phyloP scores from a whole-genome alignment of 2,888 invertebrate species.

The Calliscelio sp. region DNA sequence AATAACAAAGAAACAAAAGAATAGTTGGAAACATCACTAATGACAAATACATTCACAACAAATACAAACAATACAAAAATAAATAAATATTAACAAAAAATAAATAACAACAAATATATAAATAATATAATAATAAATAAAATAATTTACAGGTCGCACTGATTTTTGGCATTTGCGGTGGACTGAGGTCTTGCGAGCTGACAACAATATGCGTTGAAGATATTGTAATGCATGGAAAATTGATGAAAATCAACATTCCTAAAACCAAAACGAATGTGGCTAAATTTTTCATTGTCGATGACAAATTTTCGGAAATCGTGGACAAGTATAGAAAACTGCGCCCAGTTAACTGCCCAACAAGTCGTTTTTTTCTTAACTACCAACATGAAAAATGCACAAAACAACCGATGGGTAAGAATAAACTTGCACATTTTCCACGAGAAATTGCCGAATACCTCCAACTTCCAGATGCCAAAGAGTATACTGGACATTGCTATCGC shows the following conservation, averaged over 20 bases:
- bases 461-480: not conserved
- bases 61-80: too few species aligned
- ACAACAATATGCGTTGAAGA: not conserved
- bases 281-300: conserved; percentile 24
- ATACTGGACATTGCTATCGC: conserved; percentile 10
- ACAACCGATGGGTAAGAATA: conserved; percentile 27
- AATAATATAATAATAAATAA: conserved; percentile 7
- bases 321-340: conserved; percentile 2
- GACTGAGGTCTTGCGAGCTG: not conserved
- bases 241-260: conserved; percentile 23
- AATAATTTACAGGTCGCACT: conserved; percentile 27
- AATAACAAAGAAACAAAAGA: too few species aligned
- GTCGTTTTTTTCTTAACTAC: conserved; percentile 30
- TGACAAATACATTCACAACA: too few species aligned
- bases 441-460: conserved; percentile 9
- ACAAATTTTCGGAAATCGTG: not conserved
- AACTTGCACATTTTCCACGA: not conserved
- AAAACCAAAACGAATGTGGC: conserved; percentile 22
- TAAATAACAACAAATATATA: not conserved
- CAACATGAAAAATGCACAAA: conserved; percentile 5
- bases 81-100: not conserved
- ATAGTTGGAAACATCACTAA: too few species aligned
- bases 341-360: not conserved
- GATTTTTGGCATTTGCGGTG: conserved; percentile 12
- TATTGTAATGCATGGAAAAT: conserved; percentile 5